phyloP scores from a whole-genome alignment of 2,888 invertebrate genomes.

The Eristalis pertinax region DNA sequence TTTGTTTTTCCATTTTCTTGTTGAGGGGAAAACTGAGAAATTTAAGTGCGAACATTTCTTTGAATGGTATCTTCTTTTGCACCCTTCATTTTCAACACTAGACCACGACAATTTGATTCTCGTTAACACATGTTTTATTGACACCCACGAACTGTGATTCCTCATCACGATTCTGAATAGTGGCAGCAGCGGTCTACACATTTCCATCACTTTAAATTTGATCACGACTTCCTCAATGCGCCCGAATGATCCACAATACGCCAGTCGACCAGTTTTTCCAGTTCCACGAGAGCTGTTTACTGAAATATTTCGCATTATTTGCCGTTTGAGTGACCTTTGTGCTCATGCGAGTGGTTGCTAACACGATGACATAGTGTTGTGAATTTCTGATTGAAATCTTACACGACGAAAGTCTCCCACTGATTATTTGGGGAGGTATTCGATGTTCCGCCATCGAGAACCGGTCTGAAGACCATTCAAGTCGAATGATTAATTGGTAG shows the following conservation, averaged over 20 bases:
- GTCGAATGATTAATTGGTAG: conserved; percentile 34
- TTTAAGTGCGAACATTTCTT: conserved; percentile 5
- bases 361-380: conserved; percentile 25
- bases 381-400: conserved; percentile 13
- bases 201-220: conserved; percentile 21
- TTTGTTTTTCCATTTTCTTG: conserved; percentile 40
- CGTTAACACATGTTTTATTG: background rate
- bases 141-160: background rate
- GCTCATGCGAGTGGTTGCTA: background rate
- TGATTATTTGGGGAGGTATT: conserved; percentile 16
- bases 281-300: conserved; percentile 7
- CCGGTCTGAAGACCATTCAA: conserved; percentile 34
- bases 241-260: background rate
- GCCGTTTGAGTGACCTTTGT: conserved; percentile 35
- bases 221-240: conserved; percentile 37
- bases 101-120: background rate
- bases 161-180: conserved; percentile 8
- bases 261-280: conserved; percentile 6
- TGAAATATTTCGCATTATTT: conserved; percentile 29
- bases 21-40: conserved; percentile 28
- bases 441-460: background rate
- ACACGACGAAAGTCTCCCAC: conserved; percentile 32
- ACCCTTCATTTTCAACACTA: background rate
- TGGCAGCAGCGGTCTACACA: conserved; percentile 13
- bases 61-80: conserved; percentile 1